These are phyloP conservation scores for Sycophaga agraensis DNA, from an alignment of 1,140 invertebrate species.

Conservation along the genomic window DNA sequence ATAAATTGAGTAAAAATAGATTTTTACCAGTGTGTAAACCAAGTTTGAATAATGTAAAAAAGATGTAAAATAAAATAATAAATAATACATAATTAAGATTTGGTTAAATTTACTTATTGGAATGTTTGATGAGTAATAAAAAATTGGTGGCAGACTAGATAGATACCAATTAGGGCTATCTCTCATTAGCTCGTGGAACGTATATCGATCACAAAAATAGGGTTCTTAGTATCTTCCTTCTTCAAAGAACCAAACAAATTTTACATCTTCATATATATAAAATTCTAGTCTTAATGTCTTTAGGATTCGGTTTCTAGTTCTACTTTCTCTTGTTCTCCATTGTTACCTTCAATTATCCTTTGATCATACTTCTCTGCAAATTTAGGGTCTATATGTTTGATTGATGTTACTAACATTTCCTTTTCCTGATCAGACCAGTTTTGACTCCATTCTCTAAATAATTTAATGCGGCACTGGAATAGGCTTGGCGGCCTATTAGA, in stretches of 20 bases:
- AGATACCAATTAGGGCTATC: constrained; percentile 11
- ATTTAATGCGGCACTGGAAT: constrained; percentile 85
- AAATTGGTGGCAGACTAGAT: constrained; percentile 26
- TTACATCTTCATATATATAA: constrained; percentile 6
- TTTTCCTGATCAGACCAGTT: constrained; percentile 78
- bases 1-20: not conserved
- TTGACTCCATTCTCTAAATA: constrained; percentile 84
- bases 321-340: constrained; percentile 32
- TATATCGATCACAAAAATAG: constrained; percentile 27
- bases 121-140: constrained; percentile 26
- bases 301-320: constrained; percentile 13
- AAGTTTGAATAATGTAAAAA: constrained; percentile 9
- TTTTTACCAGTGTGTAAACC: constrained; percentile 20
- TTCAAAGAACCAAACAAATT: constrained; percentile 9
- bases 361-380: constrained; percentile 72
- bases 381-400: constrained; percentile 69
- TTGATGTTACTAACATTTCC: constrained; percentile 67
- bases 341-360: constrained; percentile 54
- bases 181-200: constrained; percentile 22
- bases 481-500: constrained; percentile 73
- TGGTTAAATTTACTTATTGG: constrained; percentile 14
- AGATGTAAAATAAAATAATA: constrained; percentile 18
- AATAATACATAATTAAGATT: constrained; percentile 21
- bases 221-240: constrained; percentile 19
- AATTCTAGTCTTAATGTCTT: constrained; percentile 12